Percentiles rank a stretch among this genome's conserved stretches.
Conservation (phyloP, 2,888 invertebrate genomes). For the Sympetrum striolatum region DNA sequence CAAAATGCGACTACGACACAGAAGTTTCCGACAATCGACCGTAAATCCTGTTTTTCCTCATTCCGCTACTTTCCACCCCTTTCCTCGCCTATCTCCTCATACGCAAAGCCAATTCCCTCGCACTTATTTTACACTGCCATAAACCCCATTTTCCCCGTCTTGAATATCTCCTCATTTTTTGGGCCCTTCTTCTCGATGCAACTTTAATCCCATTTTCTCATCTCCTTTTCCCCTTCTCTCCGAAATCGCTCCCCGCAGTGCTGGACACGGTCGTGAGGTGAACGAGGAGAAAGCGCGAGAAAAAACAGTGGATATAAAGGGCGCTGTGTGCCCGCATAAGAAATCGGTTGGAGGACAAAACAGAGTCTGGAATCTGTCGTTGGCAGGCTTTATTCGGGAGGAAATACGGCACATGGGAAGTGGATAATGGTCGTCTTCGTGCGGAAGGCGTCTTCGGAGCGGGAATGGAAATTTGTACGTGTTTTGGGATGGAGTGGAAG, state of each 20-base stretch:
- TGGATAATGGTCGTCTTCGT: neutral
- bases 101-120: neutral
- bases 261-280: neutral
- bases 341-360: neutral
- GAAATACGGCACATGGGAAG: neutral
- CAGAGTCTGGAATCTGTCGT: neutral
- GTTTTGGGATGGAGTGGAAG: neutral
- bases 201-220: neutral
- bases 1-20: too few relatives aligned
- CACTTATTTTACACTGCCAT: neutral
- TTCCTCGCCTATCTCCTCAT: neutral
- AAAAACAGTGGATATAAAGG: neutral
- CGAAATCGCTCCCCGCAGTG: neutral
- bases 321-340: neutral
- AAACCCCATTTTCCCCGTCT: neutral
- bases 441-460: neutral
- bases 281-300: neutral
- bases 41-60: neutral
- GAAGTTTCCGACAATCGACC: neutral
- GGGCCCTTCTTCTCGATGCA: neutral
- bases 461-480: neutral
- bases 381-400: neutral
- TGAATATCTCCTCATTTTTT: neutral
- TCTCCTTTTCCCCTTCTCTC: neutral
- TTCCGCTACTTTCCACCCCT: neutral